Evolutionary conservation across 2,113 vertebrate genomes (phyloP).

Genomic region (Menidia beryllina): DNA sequence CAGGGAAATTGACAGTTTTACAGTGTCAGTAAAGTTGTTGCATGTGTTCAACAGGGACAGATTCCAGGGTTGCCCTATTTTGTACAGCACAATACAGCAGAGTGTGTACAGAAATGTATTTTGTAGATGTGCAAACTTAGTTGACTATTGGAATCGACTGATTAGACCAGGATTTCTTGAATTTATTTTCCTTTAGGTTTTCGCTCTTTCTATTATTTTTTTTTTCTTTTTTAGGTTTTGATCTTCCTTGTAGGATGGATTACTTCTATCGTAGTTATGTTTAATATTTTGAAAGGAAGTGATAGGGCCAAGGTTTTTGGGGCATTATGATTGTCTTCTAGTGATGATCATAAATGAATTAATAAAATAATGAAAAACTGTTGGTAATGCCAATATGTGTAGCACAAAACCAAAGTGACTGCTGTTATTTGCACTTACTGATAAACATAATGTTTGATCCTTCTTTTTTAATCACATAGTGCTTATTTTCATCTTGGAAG

Average conservation of each 20-base stretch:
- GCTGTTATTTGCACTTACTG: no score
- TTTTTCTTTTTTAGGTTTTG: slow-evolving; percentile 48
- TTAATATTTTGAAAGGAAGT: slow-evolving; percentile 73
- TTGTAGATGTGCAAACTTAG: slow-evolving; percentile 80
- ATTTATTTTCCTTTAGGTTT: slow-evolving; percentile 25
- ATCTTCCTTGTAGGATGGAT: slow-evolving; percentile 75
- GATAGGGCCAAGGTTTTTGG: slow-evolving; percentile 49
- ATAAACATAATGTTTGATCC: no score
- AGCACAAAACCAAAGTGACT: no score
- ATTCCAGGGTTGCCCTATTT: slow-evolving; percentile 89
- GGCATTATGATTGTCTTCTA: slow-evolving; percentile 81
- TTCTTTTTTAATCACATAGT: no score
- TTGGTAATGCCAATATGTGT: no score
- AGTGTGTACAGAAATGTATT: slow-evolving; percentile 84
- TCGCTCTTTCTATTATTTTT: slow-evolving; percentile 17
- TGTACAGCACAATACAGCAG: slow-evolving; percentile 86
- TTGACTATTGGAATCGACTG: slow-evolving; percentile 69
- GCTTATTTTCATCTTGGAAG: no score
- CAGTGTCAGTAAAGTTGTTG: slow-evolving; percentile 72
- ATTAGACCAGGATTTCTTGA: slow-evolving; percentile 71
- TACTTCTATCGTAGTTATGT: slow-evolving; percentile 81
- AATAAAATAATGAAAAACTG: slow-evolving; percentile 45
- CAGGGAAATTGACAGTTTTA: slow-evolving; percentile 48
- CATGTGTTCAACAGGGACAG: slow-evolving; percentile 77
- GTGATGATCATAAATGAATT: slow-evolving; percentile 81